Percentiles rank a stretch among this genome's conserved stretches.
Conservation (phyloP, 2,888 invertebrate genomes). For the Synanthedon vespiformis region DNA sequence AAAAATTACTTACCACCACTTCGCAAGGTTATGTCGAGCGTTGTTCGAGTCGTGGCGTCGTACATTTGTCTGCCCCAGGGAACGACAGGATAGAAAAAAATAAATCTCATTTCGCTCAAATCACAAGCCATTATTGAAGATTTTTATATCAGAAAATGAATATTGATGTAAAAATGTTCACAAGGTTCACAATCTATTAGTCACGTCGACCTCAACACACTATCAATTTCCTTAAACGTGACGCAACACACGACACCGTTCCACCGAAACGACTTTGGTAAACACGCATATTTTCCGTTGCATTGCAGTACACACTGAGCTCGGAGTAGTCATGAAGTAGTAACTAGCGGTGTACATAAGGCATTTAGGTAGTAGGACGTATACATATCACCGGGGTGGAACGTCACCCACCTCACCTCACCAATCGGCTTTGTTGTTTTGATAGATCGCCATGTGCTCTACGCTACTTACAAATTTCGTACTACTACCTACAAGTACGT, state of each 20-base stretch:
- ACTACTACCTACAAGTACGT: not conserved
- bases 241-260: slow-evolving; percentile 70
- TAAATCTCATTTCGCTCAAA: slow-evolving; percentile 40
- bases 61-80: slow-evolving; percentile 63
- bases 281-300: slow-evolving; percentile 72
- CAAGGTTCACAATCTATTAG: slow-evolving; percentile 56
- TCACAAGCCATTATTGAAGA: slow-evolving; percentile 39
- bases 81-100: slow-evolving; percentile 51
- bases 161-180: slow-evolving; percentile 41
- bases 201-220: slow-evolving; percentile 67
- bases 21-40: slow-evolving; percentile 66
- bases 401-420: slow-evolving; percentile 67
- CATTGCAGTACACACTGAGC: slow-evolving; percentile 72
- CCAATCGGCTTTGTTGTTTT: slow-evolving; percentile 71
- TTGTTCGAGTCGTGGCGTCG: slow-evolving; percentile 55
- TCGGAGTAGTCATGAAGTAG: slow-evolving; percentile 71
- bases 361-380: slow-evolving; percentile 71
- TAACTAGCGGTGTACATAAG: slow-evolving; percentile 71
- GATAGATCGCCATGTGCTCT: slow-evolving; percentile 65
- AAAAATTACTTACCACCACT: slow-evolving; percentile 56
- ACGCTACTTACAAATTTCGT: not conserved
- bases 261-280: slow-evolving; percentile 71
- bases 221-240: slow-evolving; percentile 70
- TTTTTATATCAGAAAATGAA: slow-evolving; percentile 24
- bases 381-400: slow-evolving; percentile 68